Conservation (phyloP, 1,140 invertebrate species). For the Conus betulinus region DNA sequence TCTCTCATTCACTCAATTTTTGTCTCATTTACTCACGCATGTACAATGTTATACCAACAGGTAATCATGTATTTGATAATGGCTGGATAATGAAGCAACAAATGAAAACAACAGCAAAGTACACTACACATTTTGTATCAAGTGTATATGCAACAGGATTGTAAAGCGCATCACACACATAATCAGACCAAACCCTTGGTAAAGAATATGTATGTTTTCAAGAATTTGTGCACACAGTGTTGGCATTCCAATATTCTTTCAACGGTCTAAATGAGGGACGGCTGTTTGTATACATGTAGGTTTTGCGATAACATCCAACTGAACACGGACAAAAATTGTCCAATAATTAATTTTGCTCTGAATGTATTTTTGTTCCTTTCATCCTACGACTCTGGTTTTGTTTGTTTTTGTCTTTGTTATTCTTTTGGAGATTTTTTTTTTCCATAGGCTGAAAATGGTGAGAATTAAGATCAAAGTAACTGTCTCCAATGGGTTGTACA, state of each 20-base stretch:
- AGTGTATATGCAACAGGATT: neutral
- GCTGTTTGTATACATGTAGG: neutral
- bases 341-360: no score
- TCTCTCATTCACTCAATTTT: conserved; percentile 8
- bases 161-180: neutral
- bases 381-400: no score
- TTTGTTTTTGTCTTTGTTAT: no score
- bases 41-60: no score
- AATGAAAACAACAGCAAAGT: neutral
- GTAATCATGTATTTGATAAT: neutral
- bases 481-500: no score
- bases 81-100: neutral
- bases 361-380: no score
- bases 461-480: no score
- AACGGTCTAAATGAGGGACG: neutral
- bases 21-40: neutral
- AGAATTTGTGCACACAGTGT: neutral
- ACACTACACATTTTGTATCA: neutral
- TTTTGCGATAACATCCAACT: no score
- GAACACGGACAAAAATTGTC: no score
- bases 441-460: no score
- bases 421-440: no score
- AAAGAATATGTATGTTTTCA: neutral
- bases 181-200: neutral
- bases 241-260: neutral